Base-by-base conservation (phyloP, 1,140 invertebrate genomes). In the Asbolus verrucosus region DNA sequence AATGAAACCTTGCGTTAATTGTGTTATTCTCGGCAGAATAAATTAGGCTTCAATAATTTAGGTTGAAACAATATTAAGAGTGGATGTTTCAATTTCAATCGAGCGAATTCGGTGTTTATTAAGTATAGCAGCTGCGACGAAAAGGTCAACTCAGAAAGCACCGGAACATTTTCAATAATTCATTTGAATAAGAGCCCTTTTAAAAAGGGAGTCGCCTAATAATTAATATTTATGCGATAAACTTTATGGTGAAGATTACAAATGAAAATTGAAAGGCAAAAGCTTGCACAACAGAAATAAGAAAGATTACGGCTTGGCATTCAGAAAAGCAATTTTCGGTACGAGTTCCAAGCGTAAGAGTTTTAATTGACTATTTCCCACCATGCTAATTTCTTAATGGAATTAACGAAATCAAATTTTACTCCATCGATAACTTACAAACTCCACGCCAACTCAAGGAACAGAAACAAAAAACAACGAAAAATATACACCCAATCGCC, bases 351-450 rank as follows among this genome's bases (percentile, higher is more conserved):
- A 54, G 46, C 46, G 46, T 54, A 54, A 54, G 46, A 54, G 46
- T 54, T 54, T 54, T 54, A 54, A 54, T 54, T 54, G 46, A 54
- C 46, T 54, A 54, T 54, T 54, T 54, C 46, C 46, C 46, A 54
- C 46, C 46, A 54, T 54, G 46, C 46, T 54, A 54, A 54, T 54
- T 54, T 54, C 46, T 27, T 54, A 54, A 54, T 27, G 19, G 21
- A 54, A 54, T 54, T 54, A 54, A 54, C 46, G 24, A 27, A 54
- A 54, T 54, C 46, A 54, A 54, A 54, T 54, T 54, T 14, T 24
- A 14, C 19, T 14, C n/a, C 46, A 54, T 54, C 46, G 21, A 54
- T 54, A 54, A 54, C 46, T 54, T n/a, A 27, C 21, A 21, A 50
- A 21, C 18, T 50, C 9, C 19, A 13, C 19, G 21, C 46, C 1